Conservation (phyloP, 1,140 invertebrate species). For the Bicyclus anynana region DNA sequence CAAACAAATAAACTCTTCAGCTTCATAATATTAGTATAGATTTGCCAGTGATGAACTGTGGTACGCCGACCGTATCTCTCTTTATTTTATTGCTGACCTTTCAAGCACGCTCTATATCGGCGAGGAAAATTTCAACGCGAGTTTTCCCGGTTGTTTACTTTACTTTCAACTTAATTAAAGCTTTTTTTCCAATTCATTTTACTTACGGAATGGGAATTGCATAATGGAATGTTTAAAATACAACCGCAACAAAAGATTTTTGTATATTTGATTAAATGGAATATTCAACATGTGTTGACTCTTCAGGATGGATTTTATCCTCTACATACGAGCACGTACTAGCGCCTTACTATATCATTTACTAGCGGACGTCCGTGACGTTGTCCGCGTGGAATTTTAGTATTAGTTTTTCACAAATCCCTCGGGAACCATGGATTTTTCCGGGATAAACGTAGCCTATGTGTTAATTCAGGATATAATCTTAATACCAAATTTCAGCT, state of each 20-base stretch:
- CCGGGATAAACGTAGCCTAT: too few species aligned
- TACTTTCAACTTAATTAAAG: constrained; percentile 7
- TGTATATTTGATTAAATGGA: background rate
- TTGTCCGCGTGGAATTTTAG: too few species aligned
- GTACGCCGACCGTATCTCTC: background rate
- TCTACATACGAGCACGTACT: background rate
- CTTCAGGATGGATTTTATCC: background rate
- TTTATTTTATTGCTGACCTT: background rate
- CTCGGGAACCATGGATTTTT: too few species aligned
- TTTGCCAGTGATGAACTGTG: background rate
- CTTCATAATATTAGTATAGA: too few species aligned
- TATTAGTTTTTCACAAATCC: too few species aligned
- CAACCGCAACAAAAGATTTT: background rate
- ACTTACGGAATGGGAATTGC: background rate
- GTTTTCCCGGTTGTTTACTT: constrained; percentile 1
- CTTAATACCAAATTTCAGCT: too few species aligned
- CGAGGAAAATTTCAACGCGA: constrained; percentile 2
- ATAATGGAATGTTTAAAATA: background rate
- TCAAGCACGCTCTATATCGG: background rate
- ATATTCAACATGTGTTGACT: background rate
- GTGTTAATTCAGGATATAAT: too few species aligned
- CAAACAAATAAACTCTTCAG: too few species aligned
- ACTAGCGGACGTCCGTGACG: too few species aligned
- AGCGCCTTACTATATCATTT: too few species aligned
- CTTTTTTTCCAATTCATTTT: background rate